Evolutionary conservation across 1,140 invertebrate genomes (phyloP).

Genomic region (Melanaphis sacchari): DNA sequence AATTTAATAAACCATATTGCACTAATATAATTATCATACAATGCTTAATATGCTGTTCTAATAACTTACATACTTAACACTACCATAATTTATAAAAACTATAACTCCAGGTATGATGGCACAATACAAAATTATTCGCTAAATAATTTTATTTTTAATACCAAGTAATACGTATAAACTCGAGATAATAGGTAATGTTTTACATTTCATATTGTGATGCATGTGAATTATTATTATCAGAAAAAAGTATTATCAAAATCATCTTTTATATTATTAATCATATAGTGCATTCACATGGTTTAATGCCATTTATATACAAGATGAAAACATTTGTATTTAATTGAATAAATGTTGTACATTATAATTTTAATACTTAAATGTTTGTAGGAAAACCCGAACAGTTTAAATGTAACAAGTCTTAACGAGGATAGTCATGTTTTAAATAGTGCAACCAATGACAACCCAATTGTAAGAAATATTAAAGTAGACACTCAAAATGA

Average conservation of each 20-base stretch:
- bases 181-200: background rate
- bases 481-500: slow-evolving; percentile 58
- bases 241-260: background rate
- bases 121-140: no score
- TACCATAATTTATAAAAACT: background rate
- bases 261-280: background rate
- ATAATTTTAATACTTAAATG: background rate
- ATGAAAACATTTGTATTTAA: background rate
- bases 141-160: background rate
- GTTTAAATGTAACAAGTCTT: background rate
- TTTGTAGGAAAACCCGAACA: background rate
- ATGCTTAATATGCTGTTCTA: no score
- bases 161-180: no score
- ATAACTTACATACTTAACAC: no score
- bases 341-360: background rate
- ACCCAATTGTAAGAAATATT: background rate
- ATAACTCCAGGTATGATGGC: background rate
- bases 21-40: no score
- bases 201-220: background rate
- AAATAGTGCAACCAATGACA: background rate
- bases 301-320: background rate
- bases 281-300: background rate
- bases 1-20: no score
- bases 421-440: background rate
- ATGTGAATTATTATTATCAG: background rate